A percentile compares a stretch with the other conserved stretches of the same genome.
These are phyloP conservation scores for Polia nebulosa DNA, from an alignment of 2,888 invertebrate species.

Conservation along the genomic window DNA sequence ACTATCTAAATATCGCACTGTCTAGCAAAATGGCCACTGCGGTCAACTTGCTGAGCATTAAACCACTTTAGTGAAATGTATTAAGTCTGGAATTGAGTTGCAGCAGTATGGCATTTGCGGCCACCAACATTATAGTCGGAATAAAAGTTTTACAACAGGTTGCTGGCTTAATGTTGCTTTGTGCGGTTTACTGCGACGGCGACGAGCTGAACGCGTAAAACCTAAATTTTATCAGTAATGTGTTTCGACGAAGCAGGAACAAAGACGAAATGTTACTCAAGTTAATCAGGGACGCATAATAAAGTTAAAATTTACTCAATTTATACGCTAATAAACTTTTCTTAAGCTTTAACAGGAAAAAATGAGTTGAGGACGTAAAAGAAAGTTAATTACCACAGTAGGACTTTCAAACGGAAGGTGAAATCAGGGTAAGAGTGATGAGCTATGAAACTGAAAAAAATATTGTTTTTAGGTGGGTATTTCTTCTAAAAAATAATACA, in stretches of 20 bases:
- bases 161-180: constrained; percentile 76
- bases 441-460: constrained; percentile 5
- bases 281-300: constrained; percentile 50
- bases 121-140: constrained; percentile 65
- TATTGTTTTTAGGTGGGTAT: neutral
- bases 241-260: constrained; percentile 46
- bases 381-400: constrained; percentile 47
- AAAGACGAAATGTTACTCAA: constrained; percentile 49
- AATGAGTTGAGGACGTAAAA: constrained; percentile 45
- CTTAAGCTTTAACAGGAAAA: constrained; percentile 48
- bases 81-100: constrained; percentile 51
- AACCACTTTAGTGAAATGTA: constrained; percentile 42
- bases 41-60: constrained; percentile 10
- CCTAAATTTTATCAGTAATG: constrained; percentile 70
- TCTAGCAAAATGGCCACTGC: constrained; percentile 16
- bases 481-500: neutral
- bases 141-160: constrained; percentile 82
- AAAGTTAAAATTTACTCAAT: constrained; percentile 44
- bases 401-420: constrained; percentile 22
- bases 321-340: constrained; percentile 49
- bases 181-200: constrained; percentile 70
- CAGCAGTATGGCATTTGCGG: constrained; percentile 60
- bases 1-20: constrained; percentile 37
- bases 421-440: constrained; percentile 18
- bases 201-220: constrained; percentile 71